A percentile compares a stretch with the other conserved stretches of the same genome.
Evolutionary conservation across 2,113 vertebrate genomes (phyloP).

Genomic region (Heterocephalus glaber): DNA sequence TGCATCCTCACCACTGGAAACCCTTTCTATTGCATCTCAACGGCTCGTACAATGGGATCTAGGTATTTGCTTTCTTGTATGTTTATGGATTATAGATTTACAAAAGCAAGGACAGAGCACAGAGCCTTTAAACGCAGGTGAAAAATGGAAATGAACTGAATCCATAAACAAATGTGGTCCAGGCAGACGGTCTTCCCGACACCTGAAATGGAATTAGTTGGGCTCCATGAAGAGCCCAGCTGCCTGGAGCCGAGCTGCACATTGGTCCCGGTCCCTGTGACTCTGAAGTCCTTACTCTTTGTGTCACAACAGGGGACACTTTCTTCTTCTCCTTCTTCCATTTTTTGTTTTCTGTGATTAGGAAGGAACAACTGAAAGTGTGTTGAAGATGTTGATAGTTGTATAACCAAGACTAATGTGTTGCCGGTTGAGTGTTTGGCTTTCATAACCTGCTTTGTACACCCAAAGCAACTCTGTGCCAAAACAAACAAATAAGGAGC

Average conservation of each 20-base stretch:
- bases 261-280: background rate
- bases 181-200: background rate
- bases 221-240: background rate
- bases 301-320: rapidly evolving
- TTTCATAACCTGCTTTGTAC: background rate
- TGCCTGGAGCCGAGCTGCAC: rapidly evolving
- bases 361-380: background rate
- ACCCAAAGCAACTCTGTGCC: background rate
- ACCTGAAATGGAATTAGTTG: too few species aligned
- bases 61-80: background rate
- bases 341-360: background rate
- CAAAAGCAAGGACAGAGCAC: background rate
- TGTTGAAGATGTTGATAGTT: background rate
- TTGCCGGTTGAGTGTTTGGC: background rate
- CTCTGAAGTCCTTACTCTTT: background rate
- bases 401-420: background rate
- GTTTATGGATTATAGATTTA: rapidly evolving
- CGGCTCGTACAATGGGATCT: background rate
- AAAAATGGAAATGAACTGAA: background rate
- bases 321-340: background rate
- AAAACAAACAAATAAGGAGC: background rate
- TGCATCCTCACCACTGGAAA: too few species aligned
- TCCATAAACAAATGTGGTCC: too few species aligned
- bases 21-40: too few species aligned
- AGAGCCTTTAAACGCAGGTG: background rate